Conservation (phyloP, 1,140 invertebrate species). For the Antheraea pernyi region DNA sequence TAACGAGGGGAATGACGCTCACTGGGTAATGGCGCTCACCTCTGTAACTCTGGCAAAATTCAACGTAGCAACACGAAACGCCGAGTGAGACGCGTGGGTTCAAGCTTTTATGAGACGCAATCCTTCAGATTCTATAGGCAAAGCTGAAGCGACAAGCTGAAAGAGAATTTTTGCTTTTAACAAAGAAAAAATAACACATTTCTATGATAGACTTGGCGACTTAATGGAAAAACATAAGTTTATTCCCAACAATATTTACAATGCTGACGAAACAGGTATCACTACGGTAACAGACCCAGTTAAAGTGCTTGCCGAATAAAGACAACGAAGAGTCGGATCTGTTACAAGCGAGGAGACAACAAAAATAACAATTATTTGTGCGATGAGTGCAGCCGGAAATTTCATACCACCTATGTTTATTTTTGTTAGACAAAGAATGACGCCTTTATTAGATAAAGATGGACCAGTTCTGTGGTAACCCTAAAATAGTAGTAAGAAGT, state of each 20-base stretch:
- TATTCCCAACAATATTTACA: too few relatives aligned
- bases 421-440: constrained; percentile 43
- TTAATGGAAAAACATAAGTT: too few relatives aligned
- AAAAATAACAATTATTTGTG: constrained; percentile 40
- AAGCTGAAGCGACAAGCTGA: constrained; percentile 21
- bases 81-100: constrained; percentile 29
- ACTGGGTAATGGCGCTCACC: constrained; percentile 7
- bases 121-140: constrained; percentile 38
- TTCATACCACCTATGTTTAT: constrained; percentile 60
- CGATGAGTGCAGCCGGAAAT: constrained; percentile 50
- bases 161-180: too few relatives aligned
- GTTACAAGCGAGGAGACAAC: constrained; percentile 51
- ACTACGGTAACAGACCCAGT: constrained; percentile 36
- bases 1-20: constrained; percentile 8
- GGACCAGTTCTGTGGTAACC: too few relatives aligned
- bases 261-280: constrained; percentile 34
- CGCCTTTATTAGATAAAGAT: constrained; percentile 40
- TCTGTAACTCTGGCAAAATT: constrained; percentile 18
- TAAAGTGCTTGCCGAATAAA: constrained; percentile 28
- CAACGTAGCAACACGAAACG: constrained; percentile 23
- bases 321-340: constrained; percentile 34
- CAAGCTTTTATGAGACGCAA: constrained; percentile 41
- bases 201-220: too few relatives aligned
- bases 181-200: too few relatives aligned
- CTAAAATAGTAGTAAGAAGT: too few relatives aligned